Base-by-base conservation (phyloP, 2,797 vertebrate genomes). In the Cheirogaleus major region DNA sequence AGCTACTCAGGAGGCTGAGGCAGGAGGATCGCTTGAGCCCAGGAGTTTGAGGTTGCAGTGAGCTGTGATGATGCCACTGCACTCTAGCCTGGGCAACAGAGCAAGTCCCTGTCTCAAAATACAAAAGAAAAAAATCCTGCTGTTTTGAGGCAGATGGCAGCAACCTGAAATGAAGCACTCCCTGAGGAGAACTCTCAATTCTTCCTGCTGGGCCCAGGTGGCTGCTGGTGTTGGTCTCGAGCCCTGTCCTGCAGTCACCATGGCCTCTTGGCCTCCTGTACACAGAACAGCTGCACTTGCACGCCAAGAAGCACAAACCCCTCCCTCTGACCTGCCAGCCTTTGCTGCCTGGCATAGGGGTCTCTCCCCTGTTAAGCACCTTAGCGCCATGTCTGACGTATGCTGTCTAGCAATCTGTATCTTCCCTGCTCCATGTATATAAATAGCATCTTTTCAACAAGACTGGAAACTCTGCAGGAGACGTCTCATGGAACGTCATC, bases 341-440 rank as follows among this genome's bases (percentile, higher is more conserved):
- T 48, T 3, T 15, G 22, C 48, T 35, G 55, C 3, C 3, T 32
- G n/a, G 73, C 38, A 61, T 35, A 17, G 38, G 55, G 14, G 5
- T 6, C 57, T 70, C 82, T 93, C 23, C 23, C 41, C 2, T n/a
- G 35, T n/a, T 65, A 17, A 12, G 17, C 1, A 18, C 4, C 61
- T 93, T 12, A 69, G 48, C 5, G 73, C 6, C 7, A 2, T 3
- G 30, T 85, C 73, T 78, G 67, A 81, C 61, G 67, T 69, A 38
- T 9, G 7, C 73, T 95, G 94, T 89, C 83, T 32, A 89, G 86
- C 80, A 86, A 85, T 35, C 82, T 59, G 48, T 45, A 65, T 70
- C 73, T 38, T 89, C 50, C 69, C 6, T 4, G 45, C 13, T 52
- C 78, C 75, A 32, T 18, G 3, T 41, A 20, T 69, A 59, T 78